These are phyloP conservation scores for Trogon melanurus DNA, from an alignment of 2,113 vertebrate genomes.

Conservation along the genomic window DNA sequence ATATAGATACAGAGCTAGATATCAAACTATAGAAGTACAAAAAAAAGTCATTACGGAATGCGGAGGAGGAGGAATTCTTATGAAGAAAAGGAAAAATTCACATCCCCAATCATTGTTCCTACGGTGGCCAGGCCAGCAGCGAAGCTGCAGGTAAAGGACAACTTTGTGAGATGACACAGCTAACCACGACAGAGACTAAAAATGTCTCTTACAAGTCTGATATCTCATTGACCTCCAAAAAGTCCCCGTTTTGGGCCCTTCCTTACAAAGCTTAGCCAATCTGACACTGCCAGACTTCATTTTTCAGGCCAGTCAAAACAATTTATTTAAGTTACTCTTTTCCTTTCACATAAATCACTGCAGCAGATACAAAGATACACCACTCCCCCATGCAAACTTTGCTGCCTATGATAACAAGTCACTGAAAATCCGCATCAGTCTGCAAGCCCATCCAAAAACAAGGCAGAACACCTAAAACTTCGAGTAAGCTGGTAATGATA, in stretches of 20 bases:
- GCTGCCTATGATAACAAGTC: neutral
- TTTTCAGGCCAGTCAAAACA: neutral
- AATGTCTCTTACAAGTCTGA: accelerated
- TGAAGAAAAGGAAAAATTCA: accelerated
- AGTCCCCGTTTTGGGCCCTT: neutral
- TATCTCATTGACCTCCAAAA: neutral
- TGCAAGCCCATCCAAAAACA: neutral
- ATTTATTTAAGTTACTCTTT: neutral
- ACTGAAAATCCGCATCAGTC: neutral
- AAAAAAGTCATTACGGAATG: neutral
- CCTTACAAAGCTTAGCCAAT: neutral
- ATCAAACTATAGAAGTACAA: neutral
- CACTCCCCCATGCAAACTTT: neutral
- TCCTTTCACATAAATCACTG: neutral
- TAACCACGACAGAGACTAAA: neutral
- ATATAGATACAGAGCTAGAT: neutral
- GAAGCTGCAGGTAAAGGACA: neutral
- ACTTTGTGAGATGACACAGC: neutral
- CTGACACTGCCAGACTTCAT: neutral
- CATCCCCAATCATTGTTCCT: neutral
- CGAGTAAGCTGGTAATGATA: neutral
- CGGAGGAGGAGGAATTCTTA: neutral
- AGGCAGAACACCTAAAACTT: neutral
- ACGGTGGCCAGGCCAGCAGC: neutral
- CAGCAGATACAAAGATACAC: neutral